Evolutionary conservation across 2,797 vertebrate species (phyloP).

Genomic region (Leucoraja ocellata): DNA sequence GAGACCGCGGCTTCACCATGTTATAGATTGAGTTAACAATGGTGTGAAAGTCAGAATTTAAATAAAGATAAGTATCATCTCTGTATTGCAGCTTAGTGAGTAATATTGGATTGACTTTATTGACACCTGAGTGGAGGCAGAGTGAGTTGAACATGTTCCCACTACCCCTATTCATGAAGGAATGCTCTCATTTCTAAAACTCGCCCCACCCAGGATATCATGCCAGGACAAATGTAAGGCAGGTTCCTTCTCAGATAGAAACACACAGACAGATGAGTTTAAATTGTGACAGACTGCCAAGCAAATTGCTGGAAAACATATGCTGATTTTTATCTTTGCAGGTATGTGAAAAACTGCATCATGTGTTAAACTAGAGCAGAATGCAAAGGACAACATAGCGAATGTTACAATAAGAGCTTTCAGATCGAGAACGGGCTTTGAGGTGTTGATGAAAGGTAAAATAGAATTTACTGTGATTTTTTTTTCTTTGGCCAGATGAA

Average conservation of each 20-base stretch:
- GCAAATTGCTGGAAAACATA: neutral
- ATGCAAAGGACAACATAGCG: neutral
- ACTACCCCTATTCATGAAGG: neutral
- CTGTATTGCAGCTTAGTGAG: no score
- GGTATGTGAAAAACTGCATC: neutral
- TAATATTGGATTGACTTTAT: neutral
- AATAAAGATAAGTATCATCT: no score
- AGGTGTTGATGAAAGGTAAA: neutral
- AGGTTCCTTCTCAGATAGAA: neutral
- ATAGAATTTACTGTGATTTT: neutral
- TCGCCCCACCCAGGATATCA: neutral
- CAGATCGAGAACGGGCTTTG: neutral
- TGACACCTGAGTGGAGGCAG: no score
- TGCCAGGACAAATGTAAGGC: neutral
- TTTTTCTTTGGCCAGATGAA: neutral
- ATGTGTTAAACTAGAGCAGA: neutral
- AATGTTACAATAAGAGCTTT: neutral
- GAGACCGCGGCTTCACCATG: no score
- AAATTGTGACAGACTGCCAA: neutral
- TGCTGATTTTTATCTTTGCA: neutral
- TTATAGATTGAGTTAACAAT: no score
- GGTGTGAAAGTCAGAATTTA: no score
- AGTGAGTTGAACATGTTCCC: no score
- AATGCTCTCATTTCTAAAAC: neutral
- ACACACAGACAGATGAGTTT: neutral